These are phyloP conservation scores for Otolemur garnettii DNA, from an alignment of 2,113 vertebrate genomes.

Conservation along the genomic window DNA sequence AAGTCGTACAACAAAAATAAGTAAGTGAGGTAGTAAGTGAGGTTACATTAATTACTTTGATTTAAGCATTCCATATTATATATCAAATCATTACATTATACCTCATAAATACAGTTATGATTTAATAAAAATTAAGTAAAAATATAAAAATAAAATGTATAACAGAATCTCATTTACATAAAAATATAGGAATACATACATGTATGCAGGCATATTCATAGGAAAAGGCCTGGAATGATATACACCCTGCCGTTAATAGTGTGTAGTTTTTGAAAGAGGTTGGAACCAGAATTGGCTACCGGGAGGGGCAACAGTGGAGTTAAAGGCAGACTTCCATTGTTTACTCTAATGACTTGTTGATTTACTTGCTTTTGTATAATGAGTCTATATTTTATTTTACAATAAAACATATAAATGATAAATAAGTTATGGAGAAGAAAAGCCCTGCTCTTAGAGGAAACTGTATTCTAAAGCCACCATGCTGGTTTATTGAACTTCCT, in stretches of 20 bases:
- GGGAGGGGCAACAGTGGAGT: neutral
- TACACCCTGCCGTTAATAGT: neutral
- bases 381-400: conserved; percentile 7
- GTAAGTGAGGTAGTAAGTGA: too few relatives aligned
- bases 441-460: neutral
- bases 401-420: neutral
- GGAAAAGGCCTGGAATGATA: conserved; percentile 32
- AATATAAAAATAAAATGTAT: neutral
- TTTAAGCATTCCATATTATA: too few relatives aligned
- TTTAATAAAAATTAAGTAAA: too few relatives aligned
- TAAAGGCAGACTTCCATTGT: neutral
- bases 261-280: neutral
- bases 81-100: too few relatives aligned
- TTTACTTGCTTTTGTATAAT: neutral
- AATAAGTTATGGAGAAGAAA: neutral
- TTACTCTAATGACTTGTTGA: neutral
- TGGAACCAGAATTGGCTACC: neutral
- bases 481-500: neutral
- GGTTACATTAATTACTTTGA: too few relatives aligned
- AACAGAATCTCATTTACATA: conserved; percentile 11
- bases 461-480: neutral
- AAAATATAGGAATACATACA: neutral
- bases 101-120: too few relatives aligned
- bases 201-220: neutral
- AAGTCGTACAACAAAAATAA: too few relatives aligned